Conservation (phyloP, 1,140 invertebrate genomes). For the Sweltsa coloradensis region DNA sequence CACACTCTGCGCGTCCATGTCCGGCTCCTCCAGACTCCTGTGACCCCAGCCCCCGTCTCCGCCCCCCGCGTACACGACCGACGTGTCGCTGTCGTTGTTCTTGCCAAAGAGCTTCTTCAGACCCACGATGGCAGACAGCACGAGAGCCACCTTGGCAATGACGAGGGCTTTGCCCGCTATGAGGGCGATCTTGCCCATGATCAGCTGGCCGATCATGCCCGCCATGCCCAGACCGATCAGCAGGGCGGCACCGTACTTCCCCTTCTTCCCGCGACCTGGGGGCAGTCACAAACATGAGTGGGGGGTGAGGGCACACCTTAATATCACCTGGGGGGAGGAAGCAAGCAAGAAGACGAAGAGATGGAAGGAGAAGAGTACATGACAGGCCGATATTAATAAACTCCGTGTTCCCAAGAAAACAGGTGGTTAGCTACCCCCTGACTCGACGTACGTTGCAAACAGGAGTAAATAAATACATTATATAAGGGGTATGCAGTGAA, state of each 20-base stretch:
- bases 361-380: no score
- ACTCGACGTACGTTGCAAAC: no score
- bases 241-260: conserved; percentile 33
- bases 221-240: conserved; percentile 50
- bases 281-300: no score
- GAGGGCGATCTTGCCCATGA: conserved; percentile 52
- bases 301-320: no score
- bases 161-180: conserved; percentile 51
- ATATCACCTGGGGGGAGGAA: no score
- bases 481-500: no score
- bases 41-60: conserved; percentile 25
- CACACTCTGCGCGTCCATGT: conserved; percentile 15
- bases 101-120: conserved; percentile 42
- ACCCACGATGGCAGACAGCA: conserved; percentile 50
- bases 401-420: no score
- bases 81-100: conserved; percentile 11
- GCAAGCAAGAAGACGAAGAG: no score
- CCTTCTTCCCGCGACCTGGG: conserved; percentile 32
- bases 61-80: conserved; percentile 22
- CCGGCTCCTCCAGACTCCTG: conserved; percentile 13
- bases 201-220: conserved; percentile 47
- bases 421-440: no score
- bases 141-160: conserved; percentile 50
- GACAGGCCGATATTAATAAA: no score
- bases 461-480: no score